Percentiles rank a stretch among this genome's conserved stretches.
Conservation (phyloP, 2,888 invertebrate species). For the Nasonovia ribisnigri region DNA sequence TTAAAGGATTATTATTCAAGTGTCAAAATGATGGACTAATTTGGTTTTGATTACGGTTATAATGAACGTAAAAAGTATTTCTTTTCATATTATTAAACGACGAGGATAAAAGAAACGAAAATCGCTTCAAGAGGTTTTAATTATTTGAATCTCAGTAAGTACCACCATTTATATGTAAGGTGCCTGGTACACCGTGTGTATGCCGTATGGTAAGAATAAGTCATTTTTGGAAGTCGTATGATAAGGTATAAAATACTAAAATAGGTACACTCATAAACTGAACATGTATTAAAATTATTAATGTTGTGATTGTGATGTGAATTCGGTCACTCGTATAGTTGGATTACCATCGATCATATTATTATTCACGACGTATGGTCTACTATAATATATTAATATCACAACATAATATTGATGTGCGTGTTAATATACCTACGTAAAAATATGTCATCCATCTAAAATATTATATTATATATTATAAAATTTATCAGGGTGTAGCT, state of each 20-base stretch:
- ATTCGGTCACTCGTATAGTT: background rate
- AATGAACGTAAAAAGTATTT: slow-evolving; percentile 1
- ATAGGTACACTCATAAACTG: background rate
- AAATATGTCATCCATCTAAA: background rate
- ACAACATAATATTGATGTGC: background rate
- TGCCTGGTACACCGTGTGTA: background rate
- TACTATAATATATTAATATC: background rate
- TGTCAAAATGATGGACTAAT: background rate
- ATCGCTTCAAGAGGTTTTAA: background rate
- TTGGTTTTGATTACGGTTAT: slow-evolving; percentile 5
- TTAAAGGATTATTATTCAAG: slow-evolving; percentile 2
- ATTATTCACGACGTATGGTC: background rate
- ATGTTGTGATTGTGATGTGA: background rate
- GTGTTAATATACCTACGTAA: background rate
- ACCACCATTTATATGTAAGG: background rate
- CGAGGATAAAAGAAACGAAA: background rate
- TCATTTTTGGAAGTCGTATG: background rate
- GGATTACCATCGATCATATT: background rate
- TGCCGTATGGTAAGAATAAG: background rate
- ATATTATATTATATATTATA: background rate
- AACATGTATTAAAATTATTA: background rate
- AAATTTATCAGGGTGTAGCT: background rate
- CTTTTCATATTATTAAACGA: background rate
- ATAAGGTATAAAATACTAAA: background rate
- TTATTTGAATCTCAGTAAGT: background rate